Conservation (phyloP, 2,113 vertebrate genomes). For the Penelope pileata region DNA sequence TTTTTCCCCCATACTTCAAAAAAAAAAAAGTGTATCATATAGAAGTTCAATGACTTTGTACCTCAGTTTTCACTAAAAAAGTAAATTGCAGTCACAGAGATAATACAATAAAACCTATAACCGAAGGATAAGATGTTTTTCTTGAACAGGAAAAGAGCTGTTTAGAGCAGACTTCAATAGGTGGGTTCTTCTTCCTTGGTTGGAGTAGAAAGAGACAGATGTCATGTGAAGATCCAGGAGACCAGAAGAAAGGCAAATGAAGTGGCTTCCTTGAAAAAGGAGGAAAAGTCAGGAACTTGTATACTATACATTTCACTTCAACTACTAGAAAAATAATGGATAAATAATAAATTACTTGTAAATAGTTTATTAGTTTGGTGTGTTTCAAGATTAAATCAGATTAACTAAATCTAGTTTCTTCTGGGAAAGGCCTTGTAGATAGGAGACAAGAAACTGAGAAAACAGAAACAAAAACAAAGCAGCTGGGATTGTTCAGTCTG, state of each 20-base stretch:
- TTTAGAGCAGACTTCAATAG: not conserved
- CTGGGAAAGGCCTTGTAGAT: not conserved
- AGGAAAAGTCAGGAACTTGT: not conserved
- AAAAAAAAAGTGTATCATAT: not conserved
- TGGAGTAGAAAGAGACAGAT: not conserved
- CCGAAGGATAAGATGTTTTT: not conserved
- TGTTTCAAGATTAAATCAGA: not conserved
- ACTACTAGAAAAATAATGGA: not conserved
- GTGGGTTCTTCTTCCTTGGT: not conserved
- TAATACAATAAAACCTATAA: not conserved
- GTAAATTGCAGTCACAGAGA: not conserved
- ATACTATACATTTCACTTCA: not conserved
- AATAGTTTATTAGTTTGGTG: not conserved
- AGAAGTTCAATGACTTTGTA: not conserved
- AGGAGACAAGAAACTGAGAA: not conserved
- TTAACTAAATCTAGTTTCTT: not conserved
- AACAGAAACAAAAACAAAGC: too few relatives aligned
- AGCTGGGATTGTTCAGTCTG: too few relatives aligned
- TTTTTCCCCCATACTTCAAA: not conserved
- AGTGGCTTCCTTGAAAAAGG: not conserved
- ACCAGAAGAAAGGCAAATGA: not conserved
- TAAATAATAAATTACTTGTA: not conserved
- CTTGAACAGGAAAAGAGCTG: not conserved
- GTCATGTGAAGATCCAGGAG: not conserved
- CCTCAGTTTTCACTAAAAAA: not conserved